These are phyloP conservation scores for Anoncus sp. DNA, from an alignment of 2,888 invertebrate species.

Conservation along the genomic window DNA sequence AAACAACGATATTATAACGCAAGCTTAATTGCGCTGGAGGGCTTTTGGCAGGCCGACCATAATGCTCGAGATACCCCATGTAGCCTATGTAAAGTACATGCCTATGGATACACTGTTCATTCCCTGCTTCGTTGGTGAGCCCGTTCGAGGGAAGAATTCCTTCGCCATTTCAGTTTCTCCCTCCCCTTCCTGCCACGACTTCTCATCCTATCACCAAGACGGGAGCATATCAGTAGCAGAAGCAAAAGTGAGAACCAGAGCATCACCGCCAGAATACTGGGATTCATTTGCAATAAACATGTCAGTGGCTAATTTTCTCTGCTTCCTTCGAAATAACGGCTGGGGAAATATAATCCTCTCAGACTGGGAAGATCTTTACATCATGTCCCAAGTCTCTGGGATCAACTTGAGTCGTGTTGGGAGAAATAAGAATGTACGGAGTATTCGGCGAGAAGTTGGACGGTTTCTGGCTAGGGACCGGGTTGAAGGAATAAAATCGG, in stretches of 20 bases:
- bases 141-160: conserved; percentile 43
- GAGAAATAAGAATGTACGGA: conserved; percentile 25
- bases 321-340: conserved; percentile 37
- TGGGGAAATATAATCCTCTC: conserved; percentile 48
- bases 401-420: conserved; percentile 19
- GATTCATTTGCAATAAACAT: conserved; percentile 83
- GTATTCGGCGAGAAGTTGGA: no score
- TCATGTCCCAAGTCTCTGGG: conserved; percentile 24
- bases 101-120: conserved; percentile 53
- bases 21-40: conserved; percentile 82
- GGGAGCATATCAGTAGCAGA: conserved; percentile 36
- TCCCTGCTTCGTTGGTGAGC: conserved; percentile 28
- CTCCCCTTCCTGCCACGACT: conserved; percentile 43
- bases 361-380: conserved; percentile 22
- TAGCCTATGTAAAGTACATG: conserved; percentile 53
- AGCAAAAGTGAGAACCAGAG: conserved; percentile 41
- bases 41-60: conserved; percentile 68
- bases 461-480: no score
- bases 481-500: no score
- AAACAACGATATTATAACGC: conserved; percentile 83
- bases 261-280: conserved; percentile 62
- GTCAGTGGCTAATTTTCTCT: conserved; percentile 79
- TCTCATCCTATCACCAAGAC: conserved; percentile 27
- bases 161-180: conserved; percentile 56
- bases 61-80: conserved; percentile 44